Evolutionary conservation across 2,888 invertebrate genomes (phyloP), one percentile per base, ranked within the genome.

Genomic region (Rhodophaea formosa): DNA sequence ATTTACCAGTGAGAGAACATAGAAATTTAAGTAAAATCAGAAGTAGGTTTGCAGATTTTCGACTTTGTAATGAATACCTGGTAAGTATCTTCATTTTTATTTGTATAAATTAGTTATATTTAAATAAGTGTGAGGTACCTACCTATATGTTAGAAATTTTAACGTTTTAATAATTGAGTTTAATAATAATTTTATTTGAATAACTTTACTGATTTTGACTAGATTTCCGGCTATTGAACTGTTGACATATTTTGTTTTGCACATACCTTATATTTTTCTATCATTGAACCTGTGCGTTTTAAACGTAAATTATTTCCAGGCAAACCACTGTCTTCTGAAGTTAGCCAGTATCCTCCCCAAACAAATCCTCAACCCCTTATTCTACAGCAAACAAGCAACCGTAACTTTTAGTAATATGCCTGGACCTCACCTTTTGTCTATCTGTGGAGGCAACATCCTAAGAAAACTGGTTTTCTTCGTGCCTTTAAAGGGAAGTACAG

Each of bases 381-480:
- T 92, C 16, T 72, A 81, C 39, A 91, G 91, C 63, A 77, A 72
- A 15, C 88, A 90, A 54, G 90, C 92, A 32, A 91, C 92, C 0
- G 70, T 92, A 71, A 86, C 88, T 0, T 80, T 92, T 45, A 93
- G 92, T 67, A 93, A 92, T 68, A 74, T 93, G 66, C 88, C 88
- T 0, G 93, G 93, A 1, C 92, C 93, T 1, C 72, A 71, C 7
- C 63, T 71, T 43, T 65, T 88, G 5, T 79, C 74, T 15, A 80
- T 88, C 45, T 79, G 91, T 49, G 89, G 80, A 16, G 86, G 91
- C 0, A 74, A 83, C 57, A 66, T 64, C 7, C 70, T 93, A 44
- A 83, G 85, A 58, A 84, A 87, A 62, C 71, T 93, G 58, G 82
- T 85, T 7, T 93, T 92, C 67, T 92, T 92, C 75, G 79, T 92